Conservation (phyloP, 2,113 vertebrate species). For the Mormyrus lacerda region DNA sequence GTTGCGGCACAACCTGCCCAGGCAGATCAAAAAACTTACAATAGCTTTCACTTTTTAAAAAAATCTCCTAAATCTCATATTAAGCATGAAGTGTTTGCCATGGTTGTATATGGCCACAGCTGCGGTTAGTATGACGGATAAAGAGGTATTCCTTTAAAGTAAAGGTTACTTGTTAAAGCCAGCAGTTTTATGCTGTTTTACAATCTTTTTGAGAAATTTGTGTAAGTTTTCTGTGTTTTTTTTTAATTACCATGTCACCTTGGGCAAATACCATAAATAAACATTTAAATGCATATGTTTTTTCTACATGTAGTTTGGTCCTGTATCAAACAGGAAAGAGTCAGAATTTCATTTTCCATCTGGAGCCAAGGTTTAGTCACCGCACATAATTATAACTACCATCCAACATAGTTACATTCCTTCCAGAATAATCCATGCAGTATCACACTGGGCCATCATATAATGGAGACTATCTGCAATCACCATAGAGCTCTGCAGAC, state of each 20-base stretch:
- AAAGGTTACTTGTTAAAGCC: neutral
- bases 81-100: neutral
- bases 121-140: neutral
- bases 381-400: neutral
- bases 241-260: neutral
- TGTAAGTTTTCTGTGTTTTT: neutral
- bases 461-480: neutral
- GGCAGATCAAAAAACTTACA: neutral
- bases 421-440: neutral
- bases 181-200: neutral
- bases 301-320: neutral
- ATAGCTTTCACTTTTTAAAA: neutral
- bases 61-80: neutral
- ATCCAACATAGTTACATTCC: neutral
- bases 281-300: neutral
- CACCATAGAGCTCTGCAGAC: neutral
- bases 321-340: neutral
- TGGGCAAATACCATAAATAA: neutral
- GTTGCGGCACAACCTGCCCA: neutral
- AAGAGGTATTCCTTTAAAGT: neutral
- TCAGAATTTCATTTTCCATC: neutral
- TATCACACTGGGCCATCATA: neutral
- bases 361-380: neutral
- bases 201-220: neutral
- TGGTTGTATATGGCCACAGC: neutral